These are phyloP conservation scores for Gulo gulo DNA, from an alignment of 2,113 vertebrate species.

Conservation along the genomic window DNA sequence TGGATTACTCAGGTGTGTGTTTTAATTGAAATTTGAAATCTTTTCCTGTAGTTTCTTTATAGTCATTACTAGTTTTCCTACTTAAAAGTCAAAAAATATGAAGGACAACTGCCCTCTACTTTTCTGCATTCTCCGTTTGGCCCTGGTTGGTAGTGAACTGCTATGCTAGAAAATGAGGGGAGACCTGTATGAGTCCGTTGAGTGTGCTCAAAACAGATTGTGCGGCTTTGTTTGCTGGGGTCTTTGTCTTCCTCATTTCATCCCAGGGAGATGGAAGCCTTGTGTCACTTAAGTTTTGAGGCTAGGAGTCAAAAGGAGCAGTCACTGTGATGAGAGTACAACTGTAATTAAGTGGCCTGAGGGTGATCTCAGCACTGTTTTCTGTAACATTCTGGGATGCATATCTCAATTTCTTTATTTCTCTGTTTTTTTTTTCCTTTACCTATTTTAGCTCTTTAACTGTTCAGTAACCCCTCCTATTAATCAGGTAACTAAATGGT, in stretches of 20 bases:
- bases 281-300: not conserved
- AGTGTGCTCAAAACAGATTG: not conserved
- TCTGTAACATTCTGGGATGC: not conserved
- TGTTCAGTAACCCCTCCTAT: not conserved
- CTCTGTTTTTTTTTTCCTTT: rapidly evolving
- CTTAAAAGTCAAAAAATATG: not conserved
- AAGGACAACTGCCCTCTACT: not conserved
- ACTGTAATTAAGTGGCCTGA: not conserved
- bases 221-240: not conserved
- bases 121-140: not conserved
- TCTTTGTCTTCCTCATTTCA: not conserved
- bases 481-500: not conserved
- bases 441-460: not conserved
- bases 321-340: not conserved
- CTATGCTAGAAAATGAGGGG: slow-evolving; percentile 5
- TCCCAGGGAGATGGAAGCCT: not conserved
- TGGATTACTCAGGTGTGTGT: not conserved
- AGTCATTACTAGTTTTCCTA: not conserved
- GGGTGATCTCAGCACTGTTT: not conserved
- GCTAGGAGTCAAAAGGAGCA: not conserved
- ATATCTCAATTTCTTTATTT: not conserved
- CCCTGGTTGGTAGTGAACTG: not conserved
- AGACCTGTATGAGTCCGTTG: not conserved
- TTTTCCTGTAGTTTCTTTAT: not conserved
- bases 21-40: not conserved